These are phyloP conservation scores for Epiblema foenella DNA, from an alignment of 2,888 invertebrate species.

Conservation along the genomic window DNA sequence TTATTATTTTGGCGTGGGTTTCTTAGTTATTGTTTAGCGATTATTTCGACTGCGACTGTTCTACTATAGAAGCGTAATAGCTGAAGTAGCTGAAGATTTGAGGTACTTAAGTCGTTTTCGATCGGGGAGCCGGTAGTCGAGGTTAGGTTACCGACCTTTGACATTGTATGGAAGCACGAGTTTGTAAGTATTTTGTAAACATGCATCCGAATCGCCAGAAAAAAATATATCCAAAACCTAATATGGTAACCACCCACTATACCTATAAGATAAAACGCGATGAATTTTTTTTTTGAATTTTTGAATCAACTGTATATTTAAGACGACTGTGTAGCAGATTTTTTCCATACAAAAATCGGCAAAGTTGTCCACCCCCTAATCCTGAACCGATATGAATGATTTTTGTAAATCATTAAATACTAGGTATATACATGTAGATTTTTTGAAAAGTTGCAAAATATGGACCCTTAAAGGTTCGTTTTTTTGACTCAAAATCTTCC, in stretches of 20 bases:
- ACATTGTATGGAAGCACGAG: constrained; percentile 9
- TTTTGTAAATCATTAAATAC: too few species aligned
- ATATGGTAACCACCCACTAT: background rate
- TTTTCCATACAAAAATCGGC: too few species aligned
- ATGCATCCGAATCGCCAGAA: background rate
- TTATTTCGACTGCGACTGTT: constrained; percentile 15
- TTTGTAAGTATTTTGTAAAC: background rate
- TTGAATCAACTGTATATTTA: too few species aligned
- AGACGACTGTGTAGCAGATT: too few species aligned
- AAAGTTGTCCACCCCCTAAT: too few species aligned
- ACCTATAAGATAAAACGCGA: too few species aligned
- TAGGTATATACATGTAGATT: too few species aligned
- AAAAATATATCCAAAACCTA: background rate
- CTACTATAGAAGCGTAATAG: constrained; percentile 5
- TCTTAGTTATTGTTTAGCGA: constrained; percentile 37
- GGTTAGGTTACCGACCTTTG: constrained; percentile 27
- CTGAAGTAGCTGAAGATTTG: background rate
- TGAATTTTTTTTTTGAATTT: too few species aligned
- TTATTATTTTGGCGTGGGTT: constrained; percentile 49
- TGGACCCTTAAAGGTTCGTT: too few species aligned
- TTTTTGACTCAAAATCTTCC: too few species aligned
- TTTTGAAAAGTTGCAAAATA: too few species aligned
- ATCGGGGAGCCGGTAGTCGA: background rate
- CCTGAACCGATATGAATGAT: too few species aligned
- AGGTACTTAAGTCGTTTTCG: background rate